Evolutionary conservation across 64 coral and sea anemone genomes (phyloP), one percentile per base, ranked within the genome.

Genomic region (Acropora tenuis): DNA sequence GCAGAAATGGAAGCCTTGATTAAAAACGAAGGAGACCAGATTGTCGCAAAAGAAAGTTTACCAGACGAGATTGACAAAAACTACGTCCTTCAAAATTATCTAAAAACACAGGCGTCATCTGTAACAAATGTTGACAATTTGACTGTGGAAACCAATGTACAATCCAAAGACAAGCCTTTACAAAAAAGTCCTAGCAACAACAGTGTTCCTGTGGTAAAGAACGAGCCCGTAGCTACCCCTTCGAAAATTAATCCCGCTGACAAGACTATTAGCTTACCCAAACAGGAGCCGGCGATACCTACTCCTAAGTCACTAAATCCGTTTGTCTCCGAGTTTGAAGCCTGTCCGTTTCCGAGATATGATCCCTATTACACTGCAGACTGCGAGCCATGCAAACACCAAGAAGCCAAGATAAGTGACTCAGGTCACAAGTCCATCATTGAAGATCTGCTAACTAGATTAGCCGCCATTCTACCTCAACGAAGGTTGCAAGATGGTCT

Each of bases 391-490:
- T 45, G 50, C 4, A 42, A 13, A 75, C 4, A 52, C 18, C 10
- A 80, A 60, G 65, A 42, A 82, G 20, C 57, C 19, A 61, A 82
- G 50, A 59, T 6, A 57, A 60, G 78, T n/a, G 47, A 61, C 52
- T 45, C 79, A 61, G 41, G 65, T 72, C 12, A 3, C 72, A 87
- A 60, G 15, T 59, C 78, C 4, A n/a, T 73, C 16, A 18, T 55
- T 57, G 81, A 83, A 47, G 50, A 75, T 74, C 19, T 47, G 5
- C 73, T 83, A 5, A 47, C 3, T 53, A 86, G 74, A 69, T 74
- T 87, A 76, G 91, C 83, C 8, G 91, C 78, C 46, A 55, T 92
- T 47, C 44, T 87, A 52, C 53, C 19, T 18, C 61, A 92, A 71
- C 85, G 58, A 92, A 47, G 75, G 1, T 72, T 68, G 3, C 50